These are phyloP conservation scores for Phalacrocorax aristotelis DNA, from an alignment of 2,113 vertebrate species.

Conservation along the genomic window DNA sequence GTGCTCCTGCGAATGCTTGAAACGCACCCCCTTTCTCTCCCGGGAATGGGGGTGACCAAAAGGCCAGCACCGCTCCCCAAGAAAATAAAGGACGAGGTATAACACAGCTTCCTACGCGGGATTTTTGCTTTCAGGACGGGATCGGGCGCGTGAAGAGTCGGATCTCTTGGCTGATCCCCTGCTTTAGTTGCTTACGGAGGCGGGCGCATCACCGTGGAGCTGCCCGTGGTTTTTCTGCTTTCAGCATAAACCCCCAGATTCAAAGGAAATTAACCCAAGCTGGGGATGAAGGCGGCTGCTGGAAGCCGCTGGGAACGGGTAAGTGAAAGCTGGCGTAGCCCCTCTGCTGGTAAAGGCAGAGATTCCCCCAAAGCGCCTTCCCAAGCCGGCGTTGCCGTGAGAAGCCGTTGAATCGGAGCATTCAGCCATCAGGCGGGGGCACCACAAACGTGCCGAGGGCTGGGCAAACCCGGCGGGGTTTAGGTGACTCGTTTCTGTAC, in stretches of 20 bases:
- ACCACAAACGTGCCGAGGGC: rapidly evolving
- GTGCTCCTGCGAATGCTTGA: background rate
- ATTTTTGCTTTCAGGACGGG: background rate
- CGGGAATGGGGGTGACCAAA: background rate
- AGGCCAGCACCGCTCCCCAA: background rate
- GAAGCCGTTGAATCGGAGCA: background rate
- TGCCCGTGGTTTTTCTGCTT: background rate
- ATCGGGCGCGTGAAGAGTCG: too few species aligned
- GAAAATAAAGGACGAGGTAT: background rate
- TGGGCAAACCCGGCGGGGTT: too few species aligned
- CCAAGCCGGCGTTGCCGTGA: background rate
- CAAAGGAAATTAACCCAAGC: background rate
- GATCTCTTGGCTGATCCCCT: background rate
- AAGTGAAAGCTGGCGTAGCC: background rate
- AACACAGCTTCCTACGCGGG: background rate
- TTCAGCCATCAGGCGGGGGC: background rate
- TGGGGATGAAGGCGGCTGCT: background rate
- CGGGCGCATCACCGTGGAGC: background rate
- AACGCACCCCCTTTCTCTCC: background rate
- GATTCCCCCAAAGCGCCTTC: background rate
- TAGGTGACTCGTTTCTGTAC: background rate
- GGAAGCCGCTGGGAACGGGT: background rate
- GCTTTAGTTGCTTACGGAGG: background rate
- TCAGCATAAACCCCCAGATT: background rate
- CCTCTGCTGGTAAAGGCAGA: background rate